phyloP scores from a whole-genome alignment of 1,140 invertebrate species.

The Macrosteles quadrilineatus region DNA sequence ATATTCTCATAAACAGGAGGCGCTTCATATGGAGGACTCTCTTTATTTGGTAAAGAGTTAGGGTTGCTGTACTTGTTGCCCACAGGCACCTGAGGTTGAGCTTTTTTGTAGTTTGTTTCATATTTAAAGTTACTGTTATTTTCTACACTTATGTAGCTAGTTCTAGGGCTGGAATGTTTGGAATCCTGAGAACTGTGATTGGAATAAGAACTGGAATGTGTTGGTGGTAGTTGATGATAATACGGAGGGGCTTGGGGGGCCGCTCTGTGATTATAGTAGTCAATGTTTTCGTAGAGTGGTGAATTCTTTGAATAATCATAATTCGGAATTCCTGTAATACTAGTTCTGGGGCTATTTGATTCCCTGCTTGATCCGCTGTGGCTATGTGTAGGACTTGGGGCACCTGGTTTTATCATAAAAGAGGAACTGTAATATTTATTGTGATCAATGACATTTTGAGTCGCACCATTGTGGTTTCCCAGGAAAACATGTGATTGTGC shows the following conservation, averaged over 20 bases:
- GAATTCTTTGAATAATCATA: constrained; percentile 49
- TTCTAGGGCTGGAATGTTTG: constrained; percentile 56
- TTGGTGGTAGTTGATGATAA: constrained; percentile 59
- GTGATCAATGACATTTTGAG: constrained; percentile 33
- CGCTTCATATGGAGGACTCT: constrained; percentile 57
- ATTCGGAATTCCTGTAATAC: constrained; percentile 46
- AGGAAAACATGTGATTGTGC: neutral
- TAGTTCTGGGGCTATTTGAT: constrained; percentile 62
- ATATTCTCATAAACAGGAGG: constrained; percentile 74
- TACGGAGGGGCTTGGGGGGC: constrained; percentile 58
- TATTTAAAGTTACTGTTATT: constrained; percentile 45
- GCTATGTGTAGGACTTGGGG: constrained; percentile 42
- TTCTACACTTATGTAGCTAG: constrained; percentile 49
- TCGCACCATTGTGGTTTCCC: constrained; percentile 31
- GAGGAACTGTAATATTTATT: constrained; percentile 43
- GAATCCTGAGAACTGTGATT: constrained; percentile 56
- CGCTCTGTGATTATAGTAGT: constrained; percentile 63
- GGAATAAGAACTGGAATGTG: constrained; percentile 55
- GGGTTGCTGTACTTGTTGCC: constrained; percentile 59
- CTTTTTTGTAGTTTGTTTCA: constrained; percentile 61
- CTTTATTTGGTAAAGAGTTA: constrained; percentile 50
- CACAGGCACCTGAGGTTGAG: constrained; percentile 68
- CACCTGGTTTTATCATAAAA: constrained; percentile 36
- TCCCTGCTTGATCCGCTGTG: constrained; percentile 60
- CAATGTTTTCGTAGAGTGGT: constrained; percentile 79